Evolutionary conservation across 2,113 vertebrate species (phyloP), one percentile per base, ranked within the genome.

Genomic region (Psophia crepitans): DNA sequence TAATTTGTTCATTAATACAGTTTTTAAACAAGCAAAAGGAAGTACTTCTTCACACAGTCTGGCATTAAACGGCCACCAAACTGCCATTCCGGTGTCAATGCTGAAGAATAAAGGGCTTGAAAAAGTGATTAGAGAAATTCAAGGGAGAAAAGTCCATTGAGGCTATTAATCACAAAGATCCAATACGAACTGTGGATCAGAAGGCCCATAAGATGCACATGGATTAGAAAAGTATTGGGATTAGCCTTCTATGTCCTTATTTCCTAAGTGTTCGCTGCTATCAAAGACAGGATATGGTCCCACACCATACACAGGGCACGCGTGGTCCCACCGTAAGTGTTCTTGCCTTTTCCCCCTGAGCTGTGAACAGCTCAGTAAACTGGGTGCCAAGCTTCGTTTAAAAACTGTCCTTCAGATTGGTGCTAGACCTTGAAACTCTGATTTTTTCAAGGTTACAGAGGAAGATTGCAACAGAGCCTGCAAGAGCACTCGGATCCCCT

Each of bases 231-330:
- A 70, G 21, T 33, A 5, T 39, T 84, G 14, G 68, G 15, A 69
- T 65, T 37, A 84, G 30, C 43, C 17, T 74, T 41, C 12, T 44
- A 22, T 32, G 32, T 63, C 37, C 51, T 76, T 49, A 14, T 30
- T 63, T 48, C 22, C 15, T 49, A 39, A 43, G 13, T 28, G 43
- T 46, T 79, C 32, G 26, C 33, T 83, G 63, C 70, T 81, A 1
- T 33, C 49, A 44, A 41, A 75, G 54, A 10, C 28, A 51, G 24
- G 48, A 28, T 53, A 2, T 7, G 12, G 63, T 68, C 18, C 75
- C 49, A 17, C 11, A 33, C 21, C 2, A 1, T 27, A 39, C 26
- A 6, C 19, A 53, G 43, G 8, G 8, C 1, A 3, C 19, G 6
- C 2, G 8, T 35, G 21, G 19, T 54, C 32, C 46, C 43, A 24